Base-by-base conservation (phyloP, 2,888 invertebrate species). In the Mythimna pallens region DNA sequence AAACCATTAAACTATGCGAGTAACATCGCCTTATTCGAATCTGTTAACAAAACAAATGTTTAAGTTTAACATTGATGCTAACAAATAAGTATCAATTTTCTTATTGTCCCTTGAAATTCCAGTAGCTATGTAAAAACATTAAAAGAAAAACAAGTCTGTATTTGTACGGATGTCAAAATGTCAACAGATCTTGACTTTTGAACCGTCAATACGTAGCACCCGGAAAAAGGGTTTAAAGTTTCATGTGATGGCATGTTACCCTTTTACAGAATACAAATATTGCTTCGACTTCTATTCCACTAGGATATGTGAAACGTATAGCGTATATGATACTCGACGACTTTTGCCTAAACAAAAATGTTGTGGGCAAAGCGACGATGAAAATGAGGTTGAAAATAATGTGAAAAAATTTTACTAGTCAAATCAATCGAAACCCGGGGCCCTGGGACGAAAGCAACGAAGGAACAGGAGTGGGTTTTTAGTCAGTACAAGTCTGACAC, bases 151-250 rank as follows among this genome's bases (percentile, higher is more conserved):
- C 85, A 91, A 86, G 77, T 66, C 68, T 77, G 88, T 92, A 87
- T 94, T 93, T 92, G 89, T 82, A 92, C 93, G 94, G 95, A 95
- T 94, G 95, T 95, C 93, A 94, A 93, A 94, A 95, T 94, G 95
- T 95, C 93, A 94, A 93, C 89, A 92, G 85, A 88, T 92, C 90
- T 91, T 85, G 86, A 84, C 93, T 94, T 93, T 92, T 91, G 90
- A 94, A 92, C 95, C 93, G 86, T 88, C 82, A 80, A 84, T 86
- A 87, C 83, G 81, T 65, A 58, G 71, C 83, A 82, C 87, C 93
- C 92, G 95, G 95, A 95, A 94, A 94, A 93, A 82, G 88, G 79
- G 92, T 93, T 86, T 95, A 85, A 81, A 75, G 88, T 95, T 95
- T 91, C 95, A 87, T 80, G 80, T 82, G 87, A 83, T 86, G 89